Base-by-base conservation (phyloP, 2,888 invertebrate genomes). In the Timema cristinae region DNA sequence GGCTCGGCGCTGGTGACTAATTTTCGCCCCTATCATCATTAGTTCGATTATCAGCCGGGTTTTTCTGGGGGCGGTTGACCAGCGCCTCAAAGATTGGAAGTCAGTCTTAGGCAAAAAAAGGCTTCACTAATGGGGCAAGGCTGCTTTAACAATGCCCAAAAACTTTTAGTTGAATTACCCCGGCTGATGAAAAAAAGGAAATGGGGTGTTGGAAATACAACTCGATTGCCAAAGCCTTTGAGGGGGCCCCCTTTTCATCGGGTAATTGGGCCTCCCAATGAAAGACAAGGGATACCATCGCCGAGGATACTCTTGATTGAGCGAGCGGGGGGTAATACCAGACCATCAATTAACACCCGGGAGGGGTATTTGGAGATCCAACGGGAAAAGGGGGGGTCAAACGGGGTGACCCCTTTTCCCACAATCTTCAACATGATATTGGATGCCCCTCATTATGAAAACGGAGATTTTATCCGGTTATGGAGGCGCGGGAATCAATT, bases 1-100 rank as follows among this genome's bases (percentile, higher is more conserved):
- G 79, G 81, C 69, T 32, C 54, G 0, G 50, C 2, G 0, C 70
- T 75, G 15, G 76, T 76, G 0, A 78, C 74, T 8, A 80, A 78
- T 71, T 81, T 79, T 74, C 70, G 80, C 0, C 80, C n/a, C 80
- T 0, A 77, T 81, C 0, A 81, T 79, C 0, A 78, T 81, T 0
- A 67, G 77, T 6, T 80, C 79, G 0, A 56, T 81, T 6, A 63
- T 81, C 0, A 77, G 77, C 50, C 69, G 79, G 13, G 10, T 78
- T 2, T 81, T 77, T 66, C 79, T 78, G 70, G 77, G 77, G 0
- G 71, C 80, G 10, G 63, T 80, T 0, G 80, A 80, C 70, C 56
- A 74, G 11, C 77, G 77, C 49, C 51, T 79, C 0, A 66, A 56
- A 8, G 9, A 72, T 74, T 15, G 73, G 0, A 59, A 50, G 4